Conservation (phyloP, 1,140 invertebrate genomes). For the Macrobrachium rosenbergii region DNA sequence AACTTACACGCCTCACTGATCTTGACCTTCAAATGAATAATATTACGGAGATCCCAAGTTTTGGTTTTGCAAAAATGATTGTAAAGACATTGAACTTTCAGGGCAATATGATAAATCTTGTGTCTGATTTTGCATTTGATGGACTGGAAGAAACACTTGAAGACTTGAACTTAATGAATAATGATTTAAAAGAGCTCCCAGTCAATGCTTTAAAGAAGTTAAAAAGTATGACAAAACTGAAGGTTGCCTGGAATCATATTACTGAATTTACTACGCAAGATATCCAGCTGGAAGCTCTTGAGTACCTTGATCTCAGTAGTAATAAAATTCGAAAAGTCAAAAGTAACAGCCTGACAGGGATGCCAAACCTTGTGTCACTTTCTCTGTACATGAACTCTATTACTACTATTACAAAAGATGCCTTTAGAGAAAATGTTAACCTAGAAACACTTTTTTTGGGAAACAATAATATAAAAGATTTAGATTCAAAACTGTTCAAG, state of each 20-base stretch:
- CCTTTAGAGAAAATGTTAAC: slow-evolving; percentile 68
- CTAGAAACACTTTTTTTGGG: slow-evolving; percentile 70
- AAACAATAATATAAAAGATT: slow-evolving; percentile 67
- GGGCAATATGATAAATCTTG: slow-evolving; percentile 81
- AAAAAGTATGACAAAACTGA: slow-evolving; percentile 79
- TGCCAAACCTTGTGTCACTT: slow-evolving; percentile 70
- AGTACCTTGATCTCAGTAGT: slow-evolving; percentile 68
- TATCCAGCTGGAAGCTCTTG: slow-evolving; percentile 65
- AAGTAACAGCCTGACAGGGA: slow-evolving; percentile 68
- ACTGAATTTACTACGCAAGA: slow-evolving; percentile 68
- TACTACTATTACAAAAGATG: slow-evolving; percentile 66
- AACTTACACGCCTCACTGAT: slow-evolving; percentile 79
- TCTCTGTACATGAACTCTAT: slow-evolving; percentile 70
- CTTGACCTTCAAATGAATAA: slow-evolving; percentile 89
- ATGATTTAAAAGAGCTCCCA: slow-evolving; percentile 82
- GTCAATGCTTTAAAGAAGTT: slow-evolving; percentile 83
- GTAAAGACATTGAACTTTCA: slow-evolving; percentile 81
- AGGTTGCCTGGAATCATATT: slow-evolving; percentile 88
- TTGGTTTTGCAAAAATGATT: slow-evolving; percentile 87
- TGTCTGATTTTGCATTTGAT: slow-evolving; percentile 85
- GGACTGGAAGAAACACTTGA: slow-evolving; percentile 83
- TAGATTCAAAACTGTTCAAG: slow-evolving; percentile 65
- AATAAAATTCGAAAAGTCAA: slow-evolving; percentile 67
- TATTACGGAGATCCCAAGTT: slow-evolving; percentile 85
- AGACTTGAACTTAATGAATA: slow-evolving; percentile 85